phyloP scores from a whole-genome alignment of 2,113 vertebrate species.

The Cynopterus brachyotis region DNA sequence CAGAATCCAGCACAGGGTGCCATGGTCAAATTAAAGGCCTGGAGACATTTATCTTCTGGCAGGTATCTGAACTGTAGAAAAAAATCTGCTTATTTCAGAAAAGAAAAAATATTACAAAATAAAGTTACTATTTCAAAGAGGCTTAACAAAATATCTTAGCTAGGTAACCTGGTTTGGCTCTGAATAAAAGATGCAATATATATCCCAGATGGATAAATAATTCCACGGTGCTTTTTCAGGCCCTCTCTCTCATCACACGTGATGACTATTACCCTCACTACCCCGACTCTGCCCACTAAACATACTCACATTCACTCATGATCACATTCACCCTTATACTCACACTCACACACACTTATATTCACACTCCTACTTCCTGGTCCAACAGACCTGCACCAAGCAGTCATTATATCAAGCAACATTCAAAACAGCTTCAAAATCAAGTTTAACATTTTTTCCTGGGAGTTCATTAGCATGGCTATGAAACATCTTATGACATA shows the following conservation, averaged over 20 bases:
- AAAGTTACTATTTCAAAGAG: background rate
- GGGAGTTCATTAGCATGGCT: background rate
- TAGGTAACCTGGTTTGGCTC: background rate
- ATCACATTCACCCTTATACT: background rate
- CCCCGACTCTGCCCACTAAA: background rate
- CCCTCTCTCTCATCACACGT: background rate
- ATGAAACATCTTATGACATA: background rate
- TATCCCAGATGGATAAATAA: background rate
- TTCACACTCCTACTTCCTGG: background rate
- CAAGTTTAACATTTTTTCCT: background rate
- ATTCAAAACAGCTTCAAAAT: conserved; percentile 43
- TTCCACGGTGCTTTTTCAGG: background rate
- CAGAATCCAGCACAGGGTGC: background rate
- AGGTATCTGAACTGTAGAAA: background rate
- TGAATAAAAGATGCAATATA: background rate
- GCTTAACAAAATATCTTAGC: background rate
- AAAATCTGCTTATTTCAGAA: background rate
- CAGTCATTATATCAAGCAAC: background rate
- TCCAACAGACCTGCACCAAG: background rate
- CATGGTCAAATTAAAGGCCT: background rate
- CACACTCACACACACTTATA: background rate
- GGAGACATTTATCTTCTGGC: background rate
- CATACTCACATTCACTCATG: background rate
- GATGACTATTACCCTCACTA: background rate
- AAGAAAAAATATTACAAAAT: background rate